Percentiles rank a stretch among this genome's conserved stretches.
These are phyloP conservation scores for Conistra vaccinii DNA, from an alignment of 2,888 invertebrate species.

Conservation along the genomic window DNA sequence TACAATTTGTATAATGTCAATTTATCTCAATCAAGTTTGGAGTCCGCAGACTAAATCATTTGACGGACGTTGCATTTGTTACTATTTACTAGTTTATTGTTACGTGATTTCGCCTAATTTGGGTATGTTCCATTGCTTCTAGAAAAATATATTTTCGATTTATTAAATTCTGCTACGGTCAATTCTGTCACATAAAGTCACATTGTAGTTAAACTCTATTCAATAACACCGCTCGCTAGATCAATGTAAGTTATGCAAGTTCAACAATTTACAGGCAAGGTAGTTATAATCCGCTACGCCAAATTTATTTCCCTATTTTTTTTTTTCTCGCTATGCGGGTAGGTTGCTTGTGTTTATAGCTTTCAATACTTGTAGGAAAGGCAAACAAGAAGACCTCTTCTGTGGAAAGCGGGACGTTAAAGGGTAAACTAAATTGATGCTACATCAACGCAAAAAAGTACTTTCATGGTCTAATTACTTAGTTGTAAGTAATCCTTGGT, in stretches of 20 bases:
- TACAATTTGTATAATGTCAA: conserved; percentile 89
- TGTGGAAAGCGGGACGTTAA: too few relatives aligned
- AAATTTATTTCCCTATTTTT: neutral
- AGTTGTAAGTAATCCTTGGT: neutral
- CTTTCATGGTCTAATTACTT: neutral
- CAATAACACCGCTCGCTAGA: neutral
- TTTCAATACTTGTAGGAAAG: neutral
- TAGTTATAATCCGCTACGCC: neutral
- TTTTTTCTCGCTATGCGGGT: too few relatives aligned
- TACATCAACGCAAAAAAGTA: neutral
- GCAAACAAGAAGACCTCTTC: neutral
- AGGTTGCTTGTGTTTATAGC: neutral
- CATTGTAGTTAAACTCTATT: neutral
- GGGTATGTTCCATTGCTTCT: conserved; percentile 38
- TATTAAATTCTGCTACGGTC: neutral
- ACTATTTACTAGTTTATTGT: conserved; percentile 50
- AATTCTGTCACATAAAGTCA: neutral
- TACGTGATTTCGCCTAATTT: conserved; percentile 45
- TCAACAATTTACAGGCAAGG: too few relatives aligned
- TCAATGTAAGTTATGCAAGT: neutral
- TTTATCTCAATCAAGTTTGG: conserved; percentile 81
- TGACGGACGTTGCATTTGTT: conserved; percentile 59
- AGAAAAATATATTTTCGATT: conserved; percentile 11
- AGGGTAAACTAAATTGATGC: neutral
- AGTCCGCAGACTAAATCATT: conserved; percentile 56